phyloP scores from a whole-genome alignment of 2,113 vertebrate genomes.

The Archilochus colubris region DNA sequence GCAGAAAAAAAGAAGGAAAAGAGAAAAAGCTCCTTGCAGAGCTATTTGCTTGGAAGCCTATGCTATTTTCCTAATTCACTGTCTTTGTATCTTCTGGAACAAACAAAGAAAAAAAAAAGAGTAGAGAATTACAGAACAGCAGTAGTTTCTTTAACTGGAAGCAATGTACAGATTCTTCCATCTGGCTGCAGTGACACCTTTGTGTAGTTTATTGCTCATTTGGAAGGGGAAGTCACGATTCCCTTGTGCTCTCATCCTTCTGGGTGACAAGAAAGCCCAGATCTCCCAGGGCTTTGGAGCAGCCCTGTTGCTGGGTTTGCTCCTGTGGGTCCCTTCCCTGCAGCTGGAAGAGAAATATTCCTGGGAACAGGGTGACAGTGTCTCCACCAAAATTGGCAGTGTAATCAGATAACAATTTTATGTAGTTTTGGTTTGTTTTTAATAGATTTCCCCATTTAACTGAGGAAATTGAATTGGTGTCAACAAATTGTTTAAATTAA shows the following conservation, averaged over 20 bases:
- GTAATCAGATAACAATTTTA: not conserved
- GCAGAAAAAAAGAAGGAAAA: not conserved
- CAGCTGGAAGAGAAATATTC: not conserved
- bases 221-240: not conserved
- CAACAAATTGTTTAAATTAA: not conserved
- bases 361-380: not conserved
- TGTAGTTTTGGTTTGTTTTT: not conserved
- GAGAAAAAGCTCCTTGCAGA: not conserved
- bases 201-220: not conserved
- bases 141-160: constrained; percentile 36
- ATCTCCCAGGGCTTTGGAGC: not conserved
- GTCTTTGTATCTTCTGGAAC: not conserved
- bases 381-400: not conserved
- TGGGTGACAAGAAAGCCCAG: not conserved
- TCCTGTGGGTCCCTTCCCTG: not conserved
- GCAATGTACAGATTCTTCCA: not conserved
- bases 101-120: not conserved
- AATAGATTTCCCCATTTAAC: not conserved
- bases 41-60: not conserved
- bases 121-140: not conserved
- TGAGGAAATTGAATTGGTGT: not conserved
- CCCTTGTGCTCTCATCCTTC: not conserved
- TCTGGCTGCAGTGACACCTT: not conserved
- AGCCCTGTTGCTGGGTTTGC: not conserved
- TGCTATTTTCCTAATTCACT: not conserved